Conservation (phyloP, 2,113 vertebrate genomes). For the Anarrhichthys ocellatus region DNA sequence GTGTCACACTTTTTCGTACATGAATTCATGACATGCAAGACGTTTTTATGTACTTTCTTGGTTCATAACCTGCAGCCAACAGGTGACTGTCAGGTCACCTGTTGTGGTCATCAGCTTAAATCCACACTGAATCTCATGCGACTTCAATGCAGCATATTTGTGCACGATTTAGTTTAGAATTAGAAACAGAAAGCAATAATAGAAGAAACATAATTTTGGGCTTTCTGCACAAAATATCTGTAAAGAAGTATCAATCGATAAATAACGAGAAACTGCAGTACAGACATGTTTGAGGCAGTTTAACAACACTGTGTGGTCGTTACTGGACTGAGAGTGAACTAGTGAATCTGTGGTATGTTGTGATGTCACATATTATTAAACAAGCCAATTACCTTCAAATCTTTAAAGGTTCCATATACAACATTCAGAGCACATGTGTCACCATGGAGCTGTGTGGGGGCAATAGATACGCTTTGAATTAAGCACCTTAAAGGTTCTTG, state of each 20-base stretch:
- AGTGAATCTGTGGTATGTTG: background rate
- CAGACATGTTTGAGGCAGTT: background rate
- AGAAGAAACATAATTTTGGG: too few species aligned
- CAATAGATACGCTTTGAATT: background rate
- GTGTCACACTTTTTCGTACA: background rate
- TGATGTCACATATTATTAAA: background rate
- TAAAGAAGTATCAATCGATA: background rate
- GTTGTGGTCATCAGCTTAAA: background rate
- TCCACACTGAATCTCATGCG: too few species aligned
- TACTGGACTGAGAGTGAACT: background rate
- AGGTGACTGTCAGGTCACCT: background rate
- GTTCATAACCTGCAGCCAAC: background rate
- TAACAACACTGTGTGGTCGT: background rate
- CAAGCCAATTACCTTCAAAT: background rate
- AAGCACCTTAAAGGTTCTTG: background rate
- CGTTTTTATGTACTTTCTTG: background rate
- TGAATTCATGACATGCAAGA: background rate
- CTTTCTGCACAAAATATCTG: background rate
- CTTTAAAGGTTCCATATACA: background rate
- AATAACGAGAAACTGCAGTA: background rate
- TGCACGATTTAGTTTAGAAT: background rate
- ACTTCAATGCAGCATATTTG: background rate
- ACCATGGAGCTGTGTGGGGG: background rate
- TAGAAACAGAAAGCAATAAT: background rate
- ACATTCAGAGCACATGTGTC: background rate